These are phyloP conservation scores for Hiodon alosoides DNA, from an alignment of 2,113 vertebrate species.

Conservation along the genomic window DNA sequence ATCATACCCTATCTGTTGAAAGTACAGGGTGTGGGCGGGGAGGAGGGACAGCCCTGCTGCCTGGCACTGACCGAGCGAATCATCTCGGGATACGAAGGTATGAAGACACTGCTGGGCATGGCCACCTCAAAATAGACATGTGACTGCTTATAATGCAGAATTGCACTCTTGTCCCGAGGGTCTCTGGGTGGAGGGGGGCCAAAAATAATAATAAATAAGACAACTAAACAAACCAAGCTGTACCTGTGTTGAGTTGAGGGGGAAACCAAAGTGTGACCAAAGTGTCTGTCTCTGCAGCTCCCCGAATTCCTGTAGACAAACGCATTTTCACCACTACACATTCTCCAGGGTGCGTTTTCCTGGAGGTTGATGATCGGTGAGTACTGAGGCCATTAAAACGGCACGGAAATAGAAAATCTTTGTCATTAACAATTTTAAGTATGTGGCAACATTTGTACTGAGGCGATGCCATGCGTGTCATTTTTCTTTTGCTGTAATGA, in stretches of 20 bases:
- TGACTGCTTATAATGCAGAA: no score
- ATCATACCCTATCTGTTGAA: constrained; percentile 75
- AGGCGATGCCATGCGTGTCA: no score
- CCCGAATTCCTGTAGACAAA: constrained; percentile 80
- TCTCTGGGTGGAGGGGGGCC: no score
- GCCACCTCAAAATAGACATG: no score
- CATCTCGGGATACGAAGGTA: constrained; percentile 86
- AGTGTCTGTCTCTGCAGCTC: constrained; percentile 55
- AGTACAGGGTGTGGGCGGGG: constrained; percentile 45
- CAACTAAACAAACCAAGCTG: no score
- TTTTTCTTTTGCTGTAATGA: no score
- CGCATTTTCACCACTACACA: constrained; percentile 90
- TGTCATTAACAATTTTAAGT: background rate
- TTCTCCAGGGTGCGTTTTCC: constrained; percentile 81
- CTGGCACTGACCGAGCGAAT: constrained; percentile 75
- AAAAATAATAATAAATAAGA: no score
- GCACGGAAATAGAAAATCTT: background rate
- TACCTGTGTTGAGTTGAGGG: no score
- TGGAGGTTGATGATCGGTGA: constrained; percentile 87
- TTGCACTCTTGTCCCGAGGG: no score
- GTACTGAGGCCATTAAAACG: background rate
- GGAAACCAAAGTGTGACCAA: no score
- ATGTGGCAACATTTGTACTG: no score
- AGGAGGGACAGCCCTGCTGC: constrained; percentile 71
- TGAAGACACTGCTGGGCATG: constrained; percentile 11